Percentiles rank a stretch among this genome's conserved stretches.
Evolutionary conservation across 2,888 invertebrate genomes (phyloP).

Genomic region (Dynastes hyllus): DNA sequence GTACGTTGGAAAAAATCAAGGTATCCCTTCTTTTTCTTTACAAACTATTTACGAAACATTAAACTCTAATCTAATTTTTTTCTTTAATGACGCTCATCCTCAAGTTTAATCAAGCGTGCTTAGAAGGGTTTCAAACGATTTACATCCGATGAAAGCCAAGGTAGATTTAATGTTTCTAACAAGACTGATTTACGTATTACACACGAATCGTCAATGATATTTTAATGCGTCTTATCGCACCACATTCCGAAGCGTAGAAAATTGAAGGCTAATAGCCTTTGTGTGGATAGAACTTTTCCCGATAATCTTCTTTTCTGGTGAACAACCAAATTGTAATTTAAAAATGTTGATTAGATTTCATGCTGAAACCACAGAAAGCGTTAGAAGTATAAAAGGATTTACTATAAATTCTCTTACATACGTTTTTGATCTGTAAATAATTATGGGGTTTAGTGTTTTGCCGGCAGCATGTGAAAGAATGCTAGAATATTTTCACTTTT

Average conservation of each 20-base stretch:
- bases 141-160: background rate
- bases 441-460: no score
- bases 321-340: conserved; percentile 27
- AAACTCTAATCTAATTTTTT: no score
- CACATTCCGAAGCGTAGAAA: conserved; percentile 34
- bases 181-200: conserved; percentile 21
- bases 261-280: conserved; percentile 14
- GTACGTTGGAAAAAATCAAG: no score
- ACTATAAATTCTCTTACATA: no score
- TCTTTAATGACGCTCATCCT: no score
- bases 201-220: conserved; percentile 16
- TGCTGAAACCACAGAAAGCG: background rate
- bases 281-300: background rate
- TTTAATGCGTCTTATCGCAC: conserved; percentile 19
- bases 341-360: conserved; percentile 12
- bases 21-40: no score
- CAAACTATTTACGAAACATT: no score
- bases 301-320: background rate
- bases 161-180: conserved; percentile 13
- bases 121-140: no score
- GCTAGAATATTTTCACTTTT: no score
- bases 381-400: background rate
- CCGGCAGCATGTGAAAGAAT: no score
- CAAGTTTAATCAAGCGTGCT: no score
- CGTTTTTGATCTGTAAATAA: no score